Conservation (phyloP, 2,113 vertebrate genomes). For the Petromus typicus region DNA sequence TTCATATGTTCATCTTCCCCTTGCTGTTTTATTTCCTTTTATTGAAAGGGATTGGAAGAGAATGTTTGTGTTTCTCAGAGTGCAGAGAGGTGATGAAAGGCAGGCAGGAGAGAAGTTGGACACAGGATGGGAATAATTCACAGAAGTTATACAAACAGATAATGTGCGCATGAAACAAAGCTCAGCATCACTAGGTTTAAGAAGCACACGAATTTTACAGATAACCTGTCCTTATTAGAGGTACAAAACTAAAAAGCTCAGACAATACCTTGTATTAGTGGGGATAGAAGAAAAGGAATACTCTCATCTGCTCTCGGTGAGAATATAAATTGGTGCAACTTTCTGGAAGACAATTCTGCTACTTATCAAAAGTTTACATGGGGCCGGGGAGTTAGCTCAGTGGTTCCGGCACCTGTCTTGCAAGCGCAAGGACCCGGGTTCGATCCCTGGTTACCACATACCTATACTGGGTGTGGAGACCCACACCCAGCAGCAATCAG, state of each 20-base stretch:
- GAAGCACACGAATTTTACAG: not conserved
- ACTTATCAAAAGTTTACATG: not conserved
- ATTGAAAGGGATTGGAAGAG: not conserved
- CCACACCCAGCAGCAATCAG: too few species aligned
- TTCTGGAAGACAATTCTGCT: not conserved
- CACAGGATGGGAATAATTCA: conserved; percentile 20
- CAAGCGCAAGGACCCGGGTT: too few species aligned
- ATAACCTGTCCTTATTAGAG: not conserved
- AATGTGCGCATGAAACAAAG: not conserved
- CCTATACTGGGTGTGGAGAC: too few species aligned
- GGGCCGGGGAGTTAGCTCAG: too few species aligned
- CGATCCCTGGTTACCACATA: too few species aligned
- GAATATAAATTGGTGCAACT: not conserved
- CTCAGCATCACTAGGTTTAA: not conserved
- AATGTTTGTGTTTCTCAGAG: not conserved
- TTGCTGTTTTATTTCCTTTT: conserved; percentile 6
- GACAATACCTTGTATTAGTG: not conserved
- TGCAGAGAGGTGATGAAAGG: conserved; percentile 19
- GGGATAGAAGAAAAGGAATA: not conserved
- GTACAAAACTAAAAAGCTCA: conserved; percentile 28
- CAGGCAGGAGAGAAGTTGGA: conserved; percentile 27
- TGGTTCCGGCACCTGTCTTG: too few species aligned
- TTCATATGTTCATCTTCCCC: not conserved
- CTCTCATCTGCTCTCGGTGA: not conserved
- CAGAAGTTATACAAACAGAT: not conserved